Base-by-base conservation (phyloP, 2,113 vertebrate genomes). In the Rafetus swinhoei region DNA sequence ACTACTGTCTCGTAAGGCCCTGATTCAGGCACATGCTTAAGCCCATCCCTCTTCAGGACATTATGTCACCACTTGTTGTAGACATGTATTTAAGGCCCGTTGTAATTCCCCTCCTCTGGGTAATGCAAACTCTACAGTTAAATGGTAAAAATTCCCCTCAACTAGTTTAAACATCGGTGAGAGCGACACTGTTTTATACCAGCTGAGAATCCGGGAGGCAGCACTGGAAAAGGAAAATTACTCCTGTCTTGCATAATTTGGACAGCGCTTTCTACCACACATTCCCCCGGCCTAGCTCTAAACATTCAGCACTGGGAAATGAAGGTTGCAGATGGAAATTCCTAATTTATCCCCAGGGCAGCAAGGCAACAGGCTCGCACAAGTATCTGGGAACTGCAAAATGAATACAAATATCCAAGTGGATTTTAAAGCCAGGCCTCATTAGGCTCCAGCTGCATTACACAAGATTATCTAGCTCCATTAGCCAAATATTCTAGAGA, bases 21-120 rank as follows among this genome's bases (percentile, higher is more conserved):
- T n/a, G 39, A 88, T 50, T 55, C 91, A 86, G 9, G 4, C 32
- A 60, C 4, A 50, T 16, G 52, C 55, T 92, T 82, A 86, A 86
- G 81, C 69, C 79, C 54, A 32, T 69, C 74, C 65, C 93, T 84
- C 93, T 32, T 90, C 59, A 90, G 50, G 81, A 88, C 74, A 84
- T 84, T 94, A 25, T 76, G 21, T 25, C 7, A 25, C 39, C 39
- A 12, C 12, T 12, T 76, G 5, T 45, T 45, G 45, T 45, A 45
- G 45, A 45, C 45, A 45, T 45, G 45, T 45, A 45, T 54, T 54
- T 54, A 54, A 54, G 53, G 53, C 53, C 53, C 10, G 14, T 54
- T 54, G 53, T 54, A 14, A 45, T 45, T 45, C 5, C 45, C 9
- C 15, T 8, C 6, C 25, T 7, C 59, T 18, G 16, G 65, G 16